Evolutionary conservation across 2,888 invertebrate species (phyloP), one percentile per base, ranked within the genome.

Genomic region (Hylaea fasciaria): DNA sequence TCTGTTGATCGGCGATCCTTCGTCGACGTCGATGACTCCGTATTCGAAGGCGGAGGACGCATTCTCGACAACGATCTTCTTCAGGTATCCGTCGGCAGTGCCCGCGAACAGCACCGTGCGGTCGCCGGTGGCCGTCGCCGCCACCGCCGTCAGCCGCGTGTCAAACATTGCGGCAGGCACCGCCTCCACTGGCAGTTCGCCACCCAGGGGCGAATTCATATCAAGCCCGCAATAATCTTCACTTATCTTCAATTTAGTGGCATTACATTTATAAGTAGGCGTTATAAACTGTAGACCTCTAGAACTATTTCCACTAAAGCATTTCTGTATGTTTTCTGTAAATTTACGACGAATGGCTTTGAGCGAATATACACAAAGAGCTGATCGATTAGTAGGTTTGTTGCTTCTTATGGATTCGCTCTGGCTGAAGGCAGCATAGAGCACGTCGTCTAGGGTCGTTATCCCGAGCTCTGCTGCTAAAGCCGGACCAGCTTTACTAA

Each of bases 41-140:
- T 98, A 98, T 86, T 98, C 97, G 72, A 96, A 94, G n/a, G 97
- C 98, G 43, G 95, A 93, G 13, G 94, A 94, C 32, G 95, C 94
- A 69, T 96, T 96, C 86, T 98, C 98, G 4, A 98, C 96, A 16
- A 98, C 97, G 64, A 98, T 96, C 95, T 99, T 99, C 89, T 98
- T 97, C 59, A 99, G 93, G 83, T 97, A 97, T 46, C 99, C 99
- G 74, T 95, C 94, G 60, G 95, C 94, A 11, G 99, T 99, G 41
- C 99, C 99, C 64, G 98, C 95, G 89, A 99, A 99, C 51, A 98
- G 98, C 46, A 99, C 98, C n/a, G 99, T 99, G 89, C 98, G 98
- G 78, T 98, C 98, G 69, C 98, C 97, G 13, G 98, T 98, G 49
- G 98, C 97, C 16, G 98, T 98, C 55, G 98, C 98, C 11, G 98